Percentiles rank a stretch among this genome's conserved stretches.
Evolutionary conservation across 2,888 invertebrate species (phyloP).

Genomic region (Chorisops tibialis): DNA sequence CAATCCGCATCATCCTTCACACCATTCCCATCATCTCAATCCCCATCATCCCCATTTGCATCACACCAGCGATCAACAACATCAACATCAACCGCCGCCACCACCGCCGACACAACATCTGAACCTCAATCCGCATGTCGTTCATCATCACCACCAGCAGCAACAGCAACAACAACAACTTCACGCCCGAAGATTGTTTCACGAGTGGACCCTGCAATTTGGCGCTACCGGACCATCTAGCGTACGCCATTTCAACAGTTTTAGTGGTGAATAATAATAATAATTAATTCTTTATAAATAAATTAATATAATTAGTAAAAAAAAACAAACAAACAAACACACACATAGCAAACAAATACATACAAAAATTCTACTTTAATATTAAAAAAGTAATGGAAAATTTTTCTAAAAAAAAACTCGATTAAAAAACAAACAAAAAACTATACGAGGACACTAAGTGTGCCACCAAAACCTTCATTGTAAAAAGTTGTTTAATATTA

Average conservation of each 20-base stretch:
- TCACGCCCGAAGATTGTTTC: constrained; percentile 50
- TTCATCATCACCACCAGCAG: constrained; percentile 50
- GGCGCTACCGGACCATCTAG: constrained; percentile 46
- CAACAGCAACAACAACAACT: constrained; percentile 53
- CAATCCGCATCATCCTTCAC: constrained; percentile 16
- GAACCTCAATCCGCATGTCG: constrained; percentile 49
- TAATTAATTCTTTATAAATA: constrained; percentile 13
- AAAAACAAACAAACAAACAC: neutral
- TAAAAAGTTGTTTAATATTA: constrained; percentile 24
- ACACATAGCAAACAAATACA: too few relatives aligned
- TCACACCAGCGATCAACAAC: constrained; percentile 46
- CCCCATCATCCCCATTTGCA: constrained; percentile 50
- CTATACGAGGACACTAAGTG: constrained; percentile 25
- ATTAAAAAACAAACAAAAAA: constrained; percentile 4
- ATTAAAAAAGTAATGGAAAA: constrained; percentile 15
- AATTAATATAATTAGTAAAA: neutral
- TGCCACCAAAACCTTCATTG: constrained; percentile 17
- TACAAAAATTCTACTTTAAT: constrained; percentile 13
- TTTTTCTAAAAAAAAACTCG: constrained; percentile 13
- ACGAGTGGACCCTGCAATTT: constrained; percentile 53
- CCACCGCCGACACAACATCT: constrained; percentile 45
- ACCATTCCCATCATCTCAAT: constrained; percentile 39
- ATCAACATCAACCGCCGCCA: constrained; percentile 41
- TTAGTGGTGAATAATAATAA: constrained; percentile 48
- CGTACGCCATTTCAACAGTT: constrained; percentile 51